Base-by-base conservation (phyloP, 2,797 vertebrate genomes). In the Urocyon cinereoargenteus region DNA sequence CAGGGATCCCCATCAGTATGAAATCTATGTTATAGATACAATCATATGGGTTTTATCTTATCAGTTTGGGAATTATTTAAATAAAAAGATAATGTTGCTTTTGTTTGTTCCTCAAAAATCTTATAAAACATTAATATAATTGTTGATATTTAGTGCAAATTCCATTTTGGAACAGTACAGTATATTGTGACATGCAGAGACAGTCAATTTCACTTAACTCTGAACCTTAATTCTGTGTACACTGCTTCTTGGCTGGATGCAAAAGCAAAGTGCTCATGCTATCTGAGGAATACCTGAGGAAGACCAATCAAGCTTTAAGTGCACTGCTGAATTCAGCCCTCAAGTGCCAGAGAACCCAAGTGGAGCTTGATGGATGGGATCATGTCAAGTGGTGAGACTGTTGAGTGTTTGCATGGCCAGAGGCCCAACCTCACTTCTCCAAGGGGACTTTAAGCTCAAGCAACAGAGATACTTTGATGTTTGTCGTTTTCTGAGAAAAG, bases 301-400 rank as follows among this genome's bases (percentile, higher is more conserved):
- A 45, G 16, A 83, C 66, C 8, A 22, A 87, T 64, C 13, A 70
- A 36, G 24, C 13, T 51, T 55, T 61, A 84, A 34, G 57, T 51
- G 51, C 14, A 88, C 15, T 49, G 57, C 34, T 86, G 72, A 85
- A 31, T 85, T 95, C n/a, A 92, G 19, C 57, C 15, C 45, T 82
- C 51, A 83, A 75, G 53, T 92, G 34, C 16, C 72, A 81, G 82
- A 28, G 72, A 83, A 75, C 7, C 36, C 28, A 79, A 45, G 26
- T 16, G 31, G 81, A 72, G 57, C 15, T 53, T 61, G 68, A 86
- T 84, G 94, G 73, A 95, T 51, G 68, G 28, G 22, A 81, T 79
- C 59, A 24, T 19, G 83, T 86, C 85, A 97, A 83, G 55, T 91
- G 68, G 55, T n/a, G 26, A 95, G 26, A 66, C 10, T 91, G 53